Percentiles rank a stretch among this genome's conserved stretches.
Evolutionary conservation across 2,113 vertebrate genomes (phyloP).

Genomic region (Rhadina sibilatrix): DNA sequence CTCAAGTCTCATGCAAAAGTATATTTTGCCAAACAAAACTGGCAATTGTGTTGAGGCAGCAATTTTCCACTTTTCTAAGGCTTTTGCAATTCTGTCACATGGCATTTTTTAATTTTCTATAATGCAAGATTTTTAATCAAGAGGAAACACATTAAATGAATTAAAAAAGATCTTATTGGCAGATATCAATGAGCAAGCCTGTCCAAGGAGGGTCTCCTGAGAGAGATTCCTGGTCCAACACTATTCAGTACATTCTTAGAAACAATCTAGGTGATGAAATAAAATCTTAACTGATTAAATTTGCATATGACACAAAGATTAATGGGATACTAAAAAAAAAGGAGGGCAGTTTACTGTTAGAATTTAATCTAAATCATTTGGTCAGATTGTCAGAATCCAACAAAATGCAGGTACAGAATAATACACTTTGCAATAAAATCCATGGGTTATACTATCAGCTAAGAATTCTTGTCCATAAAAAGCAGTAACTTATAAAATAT

Average conservation of each 20-base stretch:
- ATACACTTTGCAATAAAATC: background rate
- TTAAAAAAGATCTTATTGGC: slow-evolving; percentile 32
- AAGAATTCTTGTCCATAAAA: background rate
- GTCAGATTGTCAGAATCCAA: background rate
- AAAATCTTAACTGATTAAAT: slow-evolving; percentile 63
- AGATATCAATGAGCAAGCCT: slow-evolving; percentile 22
- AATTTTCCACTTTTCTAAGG: background rate
- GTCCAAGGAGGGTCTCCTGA: background rate
- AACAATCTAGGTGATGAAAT: slow-evolving; percentile 50
- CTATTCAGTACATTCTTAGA: slow-evolving; percentile 9
- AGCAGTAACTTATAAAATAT: background rate
- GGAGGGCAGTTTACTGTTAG: background rate
- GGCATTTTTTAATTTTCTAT: slow-evolving; percentile 50
- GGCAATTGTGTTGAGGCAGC: background rate
- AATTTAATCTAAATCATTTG: slow-evolving; percentile 19
- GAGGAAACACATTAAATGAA: slow-evolving; percentile 25
- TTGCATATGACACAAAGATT: slow-evolving; percentile 55
- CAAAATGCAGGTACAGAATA: background rate
- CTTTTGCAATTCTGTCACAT: background rate
- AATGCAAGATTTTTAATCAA: slow-evolving; percentile 56
- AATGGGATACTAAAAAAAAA: slow-evolving; percentile 15
- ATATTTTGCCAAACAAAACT: background rate
- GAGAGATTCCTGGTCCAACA: background rate
- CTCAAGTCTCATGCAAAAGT: background rate
- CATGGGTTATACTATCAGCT: background rate